Base-by-base conservation (phyloP, 1,140 invertebrate genomes). In the Stegodyphus mimosarum region DNA sequence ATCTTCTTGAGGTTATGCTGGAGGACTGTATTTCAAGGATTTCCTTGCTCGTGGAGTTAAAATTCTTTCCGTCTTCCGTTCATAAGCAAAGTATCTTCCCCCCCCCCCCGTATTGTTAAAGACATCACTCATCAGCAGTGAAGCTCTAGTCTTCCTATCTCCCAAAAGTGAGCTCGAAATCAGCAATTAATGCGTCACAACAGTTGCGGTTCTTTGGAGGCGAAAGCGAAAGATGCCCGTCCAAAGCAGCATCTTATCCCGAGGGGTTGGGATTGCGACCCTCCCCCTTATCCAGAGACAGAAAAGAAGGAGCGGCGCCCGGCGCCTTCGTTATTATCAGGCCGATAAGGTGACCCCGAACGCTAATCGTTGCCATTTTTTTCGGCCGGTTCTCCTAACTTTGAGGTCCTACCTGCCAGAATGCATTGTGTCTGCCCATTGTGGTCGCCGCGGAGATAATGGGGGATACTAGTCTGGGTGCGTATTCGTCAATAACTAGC, bases 291-390 rank as follows among this genome's bases (percentile, higher is more conserved):
- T 63, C 66, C n/a, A 67, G n/a, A 67, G 66, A 67, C 66, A 67
- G 11, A 66, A 66, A 66, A 66, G 33, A 67, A 18, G n/a, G n/a
- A 67, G 60, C 60, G 11, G n/a, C 66, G 66, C 17, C 66, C 9
- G 66, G 66, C 66, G 66, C 66, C 66, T 67, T 11, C 11, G 66
- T 67, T 67, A 67, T 67, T 67, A 67, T 67, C 66, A 17, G 33
- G 66, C 33, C 33, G 66, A 67, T 67, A 67, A 11, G 66, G 66
- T 67, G 66, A 67, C 66, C 66, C 66, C 11, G 17, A 18, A 18
- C 11, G 11, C 17, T 9, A 18, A 11, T 67, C n/a, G 33, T 67
- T 18, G n/a, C 17, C 15, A 67, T 67, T 67, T n/a, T 67, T 67
- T 67, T 67, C 7, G n/a, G 7, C 15, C 10, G n/a, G n/a, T 67